Conservation (phyloP, 2,113 vertebrate species). For the Lasiurus cinereus region DNA sequence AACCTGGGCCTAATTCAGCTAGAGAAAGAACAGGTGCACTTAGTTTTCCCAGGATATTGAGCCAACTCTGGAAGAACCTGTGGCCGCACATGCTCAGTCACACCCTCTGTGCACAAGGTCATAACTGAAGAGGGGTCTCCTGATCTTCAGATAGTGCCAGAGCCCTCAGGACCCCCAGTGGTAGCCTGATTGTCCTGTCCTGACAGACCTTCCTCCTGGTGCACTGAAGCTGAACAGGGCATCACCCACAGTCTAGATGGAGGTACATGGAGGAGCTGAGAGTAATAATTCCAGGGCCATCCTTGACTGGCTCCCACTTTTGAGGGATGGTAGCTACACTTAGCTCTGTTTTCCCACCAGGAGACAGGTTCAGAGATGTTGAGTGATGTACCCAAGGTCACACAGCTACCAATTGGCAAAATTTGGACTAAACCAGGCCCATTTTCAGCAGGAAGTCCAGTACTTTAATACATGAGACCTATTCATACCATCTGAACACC, state of each 20-base stretch:
- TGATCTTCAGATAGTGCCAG: not conserved
- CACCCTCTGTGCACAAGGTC: not conserved
- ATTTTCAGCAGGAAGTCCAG: not conserved
- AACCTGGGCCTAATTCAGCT: not conserved
- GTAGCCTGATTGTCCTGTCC: not conserved
- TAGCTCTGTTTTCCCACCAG: not conserved
- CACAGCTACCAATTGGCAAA: not conserved
- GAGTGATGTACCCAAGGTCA: not conserved
- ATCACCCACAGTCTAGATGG: not conserved
- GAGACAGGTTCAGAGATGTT: not conserved
- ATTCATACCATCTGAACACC: not conserved
- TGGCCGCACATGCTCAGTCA: rapidly evolving
- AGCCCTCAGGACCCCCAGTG: not conserved
- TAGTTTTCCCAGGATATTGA: not conserved
- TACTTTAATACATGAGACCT: not conserved
- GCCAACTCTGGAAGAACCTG: not conserved
- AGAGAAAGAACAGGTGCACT: not conserved
- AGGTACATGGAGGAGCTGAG: not conserved
- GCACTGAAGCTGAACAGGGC: not conserved
- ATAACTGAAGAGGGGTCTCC: not conserved
- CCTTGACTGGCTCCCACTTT: not conserved
- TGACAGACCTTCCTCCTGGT: not conserved
- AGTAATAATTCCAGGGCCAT: not conserved
- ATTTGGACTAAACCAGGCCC: not conserved
- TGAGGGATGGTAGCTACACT: not conserved